Conservation (phyloP, 2,797 vertebrate species). For the Cichlasoma orientale region DNA sequence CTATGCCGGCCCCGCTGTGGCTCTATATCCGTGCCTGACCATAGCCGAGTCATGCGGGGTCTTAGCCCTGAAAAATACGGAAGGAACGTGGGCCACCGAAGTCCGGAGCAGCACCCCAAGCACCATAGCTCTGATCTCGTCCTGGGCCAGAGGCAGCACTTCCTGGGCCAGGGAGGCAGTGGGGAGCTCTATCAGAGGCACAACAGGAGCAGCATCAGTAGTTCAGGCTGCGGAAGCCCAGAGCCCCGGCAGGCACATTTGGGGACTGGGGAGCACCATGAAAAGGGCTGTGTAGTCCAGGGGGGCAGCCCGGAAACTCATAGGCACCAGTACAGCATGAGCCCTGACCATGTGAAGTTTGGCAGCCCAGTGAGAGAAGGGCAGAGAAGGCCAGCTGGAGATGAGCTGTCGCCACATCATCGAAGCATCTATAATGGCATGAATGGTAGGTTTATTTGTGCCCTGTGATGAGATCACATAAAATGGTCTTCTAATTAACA, state of each 20-base stretch:
- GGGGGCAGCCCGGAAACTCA: conserved; percentile 92
- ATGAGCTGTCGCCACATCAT: conserved; percentile 92
- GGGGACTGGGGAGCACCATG: conserved; percentile 87
- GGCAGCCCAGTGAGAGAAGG: conserved; percentile 88
- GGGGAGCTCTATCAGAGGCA: conserved; percentile 93
- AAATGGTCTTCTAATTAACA: not conserved
- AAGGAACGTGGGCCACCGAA: conserved; percentile 82
- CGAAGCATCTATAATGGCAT: conserved; percentile 95
- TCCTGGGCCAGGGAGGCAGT: conserved; percentile 78
- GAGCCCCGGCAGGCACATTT: conserved; percentile 87
- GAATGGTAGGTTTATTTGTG: conserved; percentile 86
- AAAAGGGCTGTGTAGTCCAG: conserved; percentile 82
- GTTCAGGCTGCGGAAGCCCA: conserved; percentile 83
- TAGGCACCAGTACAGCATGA: conserved; percentile 89
- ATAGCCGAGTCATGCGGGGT: conserved; percentile 87
- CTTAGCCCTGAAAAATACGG: conserved; percentile 91
- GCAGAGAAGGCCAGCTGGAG: conserved; percentile 87
- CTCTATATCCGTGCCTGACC: conserved; percentile 87
- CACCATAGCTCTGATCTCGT: conserved; percentile 77
- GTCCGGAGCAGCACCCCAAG: conserved; percentile 84
- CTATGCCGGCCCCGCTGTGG: conserved; percentile 83
- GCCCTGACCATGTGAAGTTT: conserved; percentile 90
- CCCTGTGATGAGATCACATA: not conserved
- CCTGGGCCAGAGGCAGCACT: conserved; percentile 78
- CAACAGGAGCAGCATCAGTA: conserved; percentile 83